phyloP scores from a whole-genome alignment of 1,140 invertebrate genomes.

The Camponotus floridanus region DNA sequence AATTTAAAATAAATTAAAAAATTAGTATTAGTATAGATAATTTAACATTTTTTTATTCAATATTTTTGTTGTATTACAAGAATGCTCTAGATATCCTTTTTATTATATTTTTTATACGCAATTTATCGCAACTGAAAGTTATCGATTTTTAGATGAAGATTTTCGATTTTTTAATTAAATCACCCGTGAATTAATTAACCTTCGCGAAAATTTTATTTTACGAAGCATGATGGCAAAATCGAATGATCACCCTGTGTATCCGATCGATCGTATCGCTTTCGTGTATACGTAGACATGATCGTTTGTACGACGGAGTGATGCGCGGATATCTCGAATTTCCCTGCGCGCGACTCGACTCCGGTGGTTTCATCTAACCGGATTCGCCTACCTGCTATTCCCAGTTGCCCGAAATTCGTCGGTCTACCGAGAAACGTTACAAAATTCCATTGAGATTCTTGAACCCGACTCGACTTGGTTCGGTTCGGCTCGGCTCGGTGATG shows the following conservation, averaged over 20 bases:
- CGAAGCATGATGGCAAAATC: constrained; percentile 6
- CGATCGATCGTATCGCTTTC: constrained; percentile 29
- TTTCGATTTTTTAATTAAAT: neutral
- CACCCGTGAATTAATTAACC: neutral
- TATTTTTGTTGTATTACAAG: neutral
- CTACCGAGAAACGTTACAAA: constrained; percentile 63
- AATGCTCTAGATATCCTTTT: neutral
- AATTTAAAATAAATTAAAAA: neutral
- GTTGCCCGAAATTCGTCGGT: constrained; percentile 58
- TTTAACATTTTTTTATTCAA: neutral
- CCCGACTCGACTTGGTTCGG: neutral
- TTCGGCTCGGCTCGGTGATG: neutral
- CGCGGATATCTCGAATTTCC: constrained; percentile 61
- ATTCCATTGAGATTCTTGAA: constrained; percentile 59
- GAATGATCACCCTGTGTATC: constrained; percentile 26
- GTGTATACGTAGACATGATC: constrained; percentile 22
- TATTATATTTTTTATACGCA: neutral
- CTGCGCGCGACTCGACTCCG: constrained; percentile 37
- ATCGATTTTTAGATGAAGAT: neutral
- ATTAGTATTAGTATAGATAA: neutral
- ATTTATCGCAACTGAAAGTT: neutral
- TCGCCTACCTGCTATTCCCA: constrained; percentile 49
- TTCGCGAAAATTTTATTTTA: neutral
- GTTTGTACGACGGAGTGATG: constrained; percentile 48
- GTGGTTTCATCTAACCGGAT: constrained; percentile 42